phyloP scores from a whole-genome alignment of 1,140 invertebrate species.

The Ptiloglossa arizonensis region DNA sequence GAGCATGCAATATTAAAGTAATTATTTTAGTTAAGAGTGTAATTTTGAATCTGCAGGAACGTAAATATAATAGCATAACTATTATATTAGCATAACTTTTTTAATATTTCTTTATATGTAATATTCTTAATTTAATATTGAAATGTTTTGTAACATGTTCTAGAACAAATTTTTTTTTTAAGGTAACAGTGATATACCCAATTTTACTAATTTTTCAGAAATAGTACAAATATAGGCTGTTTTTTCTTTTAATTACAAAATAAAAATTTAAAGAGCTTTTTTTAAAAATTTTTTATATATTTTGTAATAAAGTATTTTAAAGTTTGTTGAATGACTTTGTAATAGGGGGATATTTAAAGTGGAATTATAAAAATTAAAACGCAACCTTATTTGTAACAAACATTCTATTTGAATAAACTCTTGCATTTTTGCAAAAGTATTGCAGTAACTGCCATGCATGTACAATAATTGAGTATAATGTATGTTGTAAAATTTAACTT shows the following conservation, averaged over 20 bases:
- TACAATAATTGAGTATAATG: conserved; percentile 59
- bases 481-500: conserved; percentile 29
- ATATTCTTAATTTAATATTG: neutral
- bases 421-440: conserved; percentile 18
- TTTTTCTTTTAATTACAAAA: neutral
- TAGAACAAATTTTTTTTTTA: neutral
- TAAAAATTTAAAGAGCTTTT: neutral
- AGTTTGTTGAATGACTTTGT: neutral
- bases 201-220: neutral
- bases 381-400: neutral
- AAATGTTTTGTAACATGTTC: no score
- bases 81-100: neutral
- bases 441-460: conserved; percentile 57
- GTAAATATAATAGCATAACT: no score
- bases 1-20: no score
- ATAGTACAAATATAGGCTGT: conserved; percentile 11
- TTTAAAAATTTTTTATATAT: neutral
- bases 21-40: no score
- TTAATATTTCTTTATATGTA: neutral
- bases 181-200: neutral
- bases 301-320: neutral
- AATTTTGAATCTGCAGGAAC: neutral
- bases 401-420: neutral
- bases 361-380: neutral
- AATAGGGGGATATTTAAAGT: neutral